phyloP scores from a whole-genome alignment of 2,888 invertebrate species.

The Apamea monoglypha region DNA sequence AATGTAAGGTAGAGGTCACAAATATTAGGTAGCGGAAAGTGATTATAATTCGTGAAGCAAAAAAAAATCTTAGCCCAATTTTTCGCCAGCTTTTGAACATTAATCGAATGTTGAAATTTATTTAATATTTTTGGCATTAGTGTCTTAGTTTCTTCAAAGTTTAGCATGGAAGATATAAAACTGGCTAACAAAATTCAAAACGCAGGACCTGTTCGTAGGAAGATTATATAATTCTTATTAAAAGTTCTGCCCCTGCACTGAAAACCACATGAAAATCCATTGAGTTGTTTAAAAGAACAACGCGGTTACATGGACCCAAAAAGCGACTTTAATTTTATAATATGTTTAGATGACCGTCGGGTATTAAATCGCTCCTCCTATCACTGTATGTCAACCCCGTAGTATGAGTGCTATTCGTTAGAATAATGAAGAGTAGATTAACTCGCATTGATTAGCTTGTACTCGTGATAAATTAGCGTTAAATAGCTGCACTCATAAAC shows the following conservation, averaged over 20 bases:
- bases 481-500: conserved; percentile 26
- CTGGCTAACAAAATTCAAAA: neutral
- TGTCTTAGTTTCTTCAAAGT: neutral
- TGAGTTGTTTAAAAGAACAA: neutral
- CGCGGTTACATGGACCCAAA: neutral
- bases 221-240: neutral
- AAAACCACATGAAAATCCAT: neutral
- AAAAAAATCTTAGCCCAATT: neutral
- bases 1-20: conserved; percentile 13
- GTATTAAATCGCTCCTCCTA: conserved; percentile 10
- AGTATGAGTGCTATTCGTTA: conserved; percentile 18
- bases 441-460: conserved; percentile 41
- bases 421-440: conserved; percentile 44
- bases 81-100: neutral
- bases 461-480: conserved; percentile 5
- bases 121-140: neutral
- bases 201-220: neutral
- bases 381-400: neutral
- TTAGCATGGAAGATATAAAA: neutral
- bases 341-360: no score
- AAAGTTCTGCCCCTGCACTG: neutral
- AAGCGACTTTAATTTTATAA: neutral
- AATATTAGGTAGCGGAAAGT: neutral
- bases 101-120: neutral
- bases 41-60: neutral